Percentiles rank a stretch among this genome's conserved stretches.
Conservation (phyloP, 92 coral and sea anemone genomes). For the Siderastrea siderea region DNA sequence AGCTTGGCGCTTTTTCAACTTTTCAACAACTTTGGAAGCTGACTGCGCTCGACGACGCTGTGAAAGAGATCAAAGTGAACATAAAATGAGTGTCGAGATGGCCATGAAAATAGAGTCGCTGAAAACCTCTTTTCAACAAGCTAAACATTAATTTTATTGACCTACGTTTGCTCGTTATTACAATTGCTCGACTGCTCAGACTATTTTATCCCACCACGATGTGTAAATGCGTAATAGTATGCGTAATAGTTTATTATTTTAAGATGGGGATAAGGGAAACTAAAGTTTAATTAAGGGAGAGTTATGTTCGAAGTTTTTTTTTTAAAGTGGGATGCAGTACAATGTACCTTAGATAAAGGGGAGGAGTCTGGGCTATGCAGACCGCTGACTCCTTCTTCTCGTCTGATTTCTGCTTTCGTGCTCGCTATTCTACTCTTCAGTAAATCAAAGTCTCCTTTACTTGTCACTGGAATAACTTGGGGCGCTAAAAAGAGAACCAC, state of each 20-base stretch:
- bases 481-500: slow-evolving; percentile 59
- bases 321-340: background rate
- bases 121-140: too few relatives aligned
- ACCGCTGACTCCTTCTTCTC: slow-evolving; percentile 81
- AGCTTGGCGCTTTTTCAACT: slow-evolving; percentile 89
- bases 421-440: slow-evolving; percentile 94
- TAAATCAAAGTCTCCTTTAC: slow-evolving; percentile 89
- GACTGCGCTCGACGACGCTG: slow-evolving; percentile 85
- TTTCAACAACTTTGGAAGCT: slow-evolving; percentile 82
- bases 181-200: too few relatives aligned
- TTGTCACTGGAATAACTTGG: slow-evolving; percentile 96
- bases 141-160: too few relatives aligned
- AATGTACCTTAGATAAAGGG: slow-evolving; percentile 78
- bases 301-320: background rate
- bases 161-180: too few relatives aligned
- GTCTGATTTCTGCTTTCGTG: slow-evolving; percentile 93
- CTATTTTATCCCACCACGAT: too few relatives aligned
- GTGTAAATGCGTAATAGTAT: too few relatives aligned
- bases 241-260: too few relatives aligned
- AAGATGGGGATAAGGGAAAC: too few relatives aligned
- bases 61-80: background rate
- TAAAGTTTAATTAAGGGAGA: too few relatives aligned
- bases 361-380: slow-evolving; percentile 81
- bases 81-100: background rate
- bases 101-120: background rate